phyloP scores from a whole-genome alignment of 2,888 invertebrate species.

The Bimastos eiseni region DNA sequence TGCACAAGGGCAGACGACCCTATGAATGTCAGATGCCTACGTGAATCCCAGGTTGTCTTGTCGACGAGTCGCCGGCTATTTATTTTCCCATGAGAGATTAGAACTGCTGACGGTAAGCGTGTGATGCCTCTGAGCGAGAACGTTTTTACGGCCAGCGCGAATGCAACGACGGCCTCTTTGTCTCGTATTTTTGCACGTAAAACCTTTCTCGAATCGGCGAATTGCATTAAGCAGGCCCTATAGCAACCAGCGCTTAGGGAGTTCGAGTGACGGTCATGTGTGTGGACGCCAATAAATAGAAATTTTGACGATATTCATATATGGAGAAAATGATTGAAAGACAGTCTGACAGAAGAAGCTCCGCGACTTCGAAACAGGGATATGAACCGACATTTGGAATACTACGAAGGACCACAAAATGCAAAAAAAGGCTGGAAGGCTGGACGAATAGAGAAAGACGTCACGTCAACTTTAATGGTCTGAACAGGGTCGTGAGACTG shows the following conservation, averaged over 20 bases:
- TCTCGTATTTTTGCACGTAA: neutral
- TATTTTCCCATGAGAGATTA: neutral
- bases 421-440: neutral
- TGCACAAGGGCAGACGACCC: neutral
- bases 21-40: neutral
- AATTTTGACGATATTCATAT: neutral
- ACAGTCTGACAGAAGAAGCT: neutral
- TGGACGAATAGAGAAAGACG: no score
- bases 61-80: neutral
- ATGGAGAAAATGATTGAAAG: neutral
- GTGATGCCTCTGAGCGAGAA: neutral
- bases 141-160: neutral
- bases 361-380: neutral
- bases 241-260: neutral
- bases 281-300: slow-evolving; percentile 6
- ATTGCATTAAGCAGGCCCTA: slow-evolving; percentile 9
- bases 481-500: no score
- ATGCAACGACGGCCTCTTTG: neutral
- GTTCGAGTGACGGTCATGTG: neutral
- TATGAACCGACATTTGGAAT: neutral
- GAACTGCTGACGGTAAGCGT: neutral
- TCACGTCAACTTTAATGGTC: no score
- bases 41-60: neutral
- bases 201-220: neutral
- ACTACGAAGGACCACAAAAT: neutral